Base-by-base conservation (phyloP, 1,140 invertebrate species). In the Drosophila neocordata region DNA sequence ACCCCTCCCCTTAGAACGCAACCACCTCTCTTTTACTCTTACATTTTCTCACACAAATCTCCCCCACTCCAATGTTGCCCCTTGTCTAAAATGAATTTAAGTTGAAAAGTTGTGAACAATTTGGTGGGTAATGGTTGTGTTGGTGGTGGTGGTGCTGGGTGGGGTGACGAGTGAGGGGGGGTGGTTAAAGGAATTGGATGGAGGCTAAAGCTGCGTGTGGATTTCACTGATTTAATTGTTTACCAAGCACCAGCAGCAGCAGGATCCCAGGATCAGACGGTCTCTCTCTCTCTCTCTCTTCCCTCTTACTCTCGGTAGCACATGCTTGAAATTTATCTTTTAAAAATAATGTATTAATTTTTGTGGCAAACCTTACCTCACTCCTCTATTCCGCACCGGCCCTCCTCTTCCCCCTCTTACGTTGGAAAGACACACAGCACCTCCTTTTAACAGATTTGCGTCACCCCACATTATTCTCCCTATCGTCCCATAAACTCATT, bases 331-430 rank as follows among this genome's bases (percentile, higher is more conserved):
- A 87, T 87, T 88, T 87, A 88, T 87, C 83, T 88, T 82, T 88
- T 87, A 76, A 87, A 87, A 88, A 87, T 87, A 87, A 87, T 87
- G 83, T 88, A 87, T 87, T 87, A 87, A 87, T 87, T 87, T 88
- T 68, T 87, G 82, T 77, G 82, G 82, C 82, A 65, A 56, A 63
- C 71, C 61, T 60, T 56, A 52, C 53, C 12, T 41, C 24, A 15
- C 58, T 11, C 48, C 57, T 24, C n/a, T n/a, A n/a, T n/a, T 24
- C 22, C 53, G 18, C 13, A 18, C 12, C n/a, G n/a, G n/a, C n/a
- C n/a, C n/a, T n/a, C n/a, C n/a, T n/a, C n/a, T n/a, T n/a, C n/a
- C n/a, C n/a, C n/a, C n/a, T n/a, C n/a, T n/a, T n/a, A n/a, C n/a
- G n/a, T n/a, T n/a, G n/a, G n/a, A n/a, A n/a, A n/a, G n/a, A 20